phyloP scores from a whole-genome alignment of 2,113 vertebrate species.

The Gadus macrocephalus region DNA sequence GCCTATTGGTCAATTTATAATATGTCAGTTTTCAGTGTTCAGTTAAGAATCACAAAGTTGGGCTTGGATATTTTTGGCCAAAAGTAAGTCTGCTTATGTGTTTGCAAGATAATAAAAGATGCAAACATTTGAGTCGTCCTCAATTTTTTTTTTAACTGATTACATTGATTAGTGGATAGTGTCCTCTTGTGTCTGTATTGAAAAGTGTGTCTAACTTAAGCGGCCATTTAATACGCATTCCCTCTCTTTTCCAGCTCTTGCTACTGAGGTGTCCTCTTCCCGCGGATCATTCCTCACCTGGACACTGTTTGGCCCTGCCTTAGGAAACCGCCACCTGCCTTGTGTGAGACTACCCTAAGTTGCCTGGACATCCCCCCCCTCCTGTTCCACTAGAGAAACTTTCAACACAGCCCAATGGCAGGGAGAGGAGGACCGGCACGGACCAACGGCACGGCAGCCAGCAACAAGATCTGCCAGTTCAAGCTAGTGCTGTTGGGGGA shows the following conservation, averaged over 20 bases:
- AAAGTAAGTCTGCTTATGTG: too few species aligned
- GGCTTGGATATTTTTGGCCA: too few species aligned
- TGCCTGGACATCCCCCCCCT: constrained; percentile 1
- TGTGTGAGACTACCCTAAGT: too few species aligned
- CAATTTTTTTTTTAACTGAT: too few species aligned
- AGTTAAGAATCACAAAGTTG: too few species aligned
- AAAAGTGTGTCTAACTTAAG: background rate
- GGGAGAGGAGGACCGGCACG: constrained; percentile 89
- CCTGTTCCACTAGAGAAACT: constrained; percentile 30
- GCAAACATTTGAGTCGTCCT: too few species aligned
- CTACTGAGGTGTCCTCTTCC: constrained; percentile 54
- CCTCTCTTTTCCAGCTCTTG: constrained; percentile 40
- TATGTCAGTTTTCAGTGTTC: too few species aligned
- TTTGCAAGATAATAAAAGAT: too few species aligned
- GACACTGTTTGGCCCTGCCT: constrained; percentile 9
- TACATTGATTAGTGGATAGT: too few species aligned
- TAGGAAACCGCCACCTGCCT: background rate
- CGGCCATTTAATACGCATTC: background rate
- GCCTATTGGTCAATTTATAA: too few species aligned
- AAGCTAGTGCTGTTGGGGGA: constrained; percentile 95
- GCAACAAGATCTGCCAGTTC: constrained; percentile 98
- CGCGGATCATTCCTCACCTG: constrained; percentile 35
- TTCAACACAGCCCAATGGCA: constrained; percentile 75
- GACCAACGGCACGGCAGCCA: constrained; percentile 88
- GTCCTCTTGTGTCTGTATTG: constrained; percentile 11